Evolutionary conservation across 2,113 vertebrate genomes (phyloP).

Genomic region (Dromaius novaehollandiae): DNA sequence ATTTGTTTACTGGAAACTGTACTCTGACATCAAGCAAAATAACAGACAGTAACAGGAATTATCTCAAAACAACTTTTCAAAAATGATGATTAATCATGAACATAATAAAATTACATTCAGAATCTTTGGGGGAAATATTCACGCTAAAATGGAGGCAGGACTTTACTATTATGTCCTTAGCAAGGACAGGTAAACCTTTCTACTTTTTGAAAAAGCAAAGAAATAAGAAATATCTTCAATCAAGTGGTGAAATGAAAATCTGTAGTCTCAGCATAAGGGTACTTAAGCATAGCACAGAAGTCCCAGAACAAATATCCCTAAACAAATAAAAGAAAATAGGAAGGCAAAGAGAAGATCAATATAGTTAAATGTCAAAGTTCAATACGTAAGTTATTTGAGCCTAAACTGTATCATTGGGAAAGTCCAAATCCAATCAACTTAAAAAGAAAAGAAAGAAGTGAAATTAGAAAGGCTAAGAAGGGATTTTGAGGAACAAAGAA

Average conservation of each 20-base stretch:
- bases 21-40: not conserved
- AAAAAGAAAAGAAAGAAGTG: constrained; percentile 3
- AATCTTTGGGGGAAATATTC: not conserved
- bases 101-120: not conserved
- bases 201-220: not conserved
- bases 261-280: not conserved
- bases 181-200: not conserved
- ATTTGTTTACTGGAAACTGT: not conserved
- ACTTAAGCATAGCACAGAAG: not conserved
- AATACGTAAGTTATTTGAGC: constrained; percentile 32
- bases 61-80: not conserved
- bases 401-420: constrained; percentile 36
- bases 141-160: not conserved
- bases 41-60: not conserved
- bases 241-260: not conserved
- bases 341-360: constrained; percentile 25
- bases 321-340: constrained; percentile 29
- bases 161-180: not conserved
- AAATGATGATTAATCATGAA: not conserved
- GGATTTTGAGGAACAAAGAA: not conserved
- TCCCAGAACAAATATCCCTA: constrained; percentile 27
- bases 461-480: constrained; percentile 19
- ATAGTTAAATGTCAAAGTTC: constrained; percentile 51
- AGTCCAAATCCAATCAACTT: constrained; percentile 17
- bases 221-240: not conserved